Evolutionary conservation across 2,888 invertebrate species (phyloP), one percentile per base, ranked within the genome.

Genomic region (Brachyopa scutellaris): DNA sequence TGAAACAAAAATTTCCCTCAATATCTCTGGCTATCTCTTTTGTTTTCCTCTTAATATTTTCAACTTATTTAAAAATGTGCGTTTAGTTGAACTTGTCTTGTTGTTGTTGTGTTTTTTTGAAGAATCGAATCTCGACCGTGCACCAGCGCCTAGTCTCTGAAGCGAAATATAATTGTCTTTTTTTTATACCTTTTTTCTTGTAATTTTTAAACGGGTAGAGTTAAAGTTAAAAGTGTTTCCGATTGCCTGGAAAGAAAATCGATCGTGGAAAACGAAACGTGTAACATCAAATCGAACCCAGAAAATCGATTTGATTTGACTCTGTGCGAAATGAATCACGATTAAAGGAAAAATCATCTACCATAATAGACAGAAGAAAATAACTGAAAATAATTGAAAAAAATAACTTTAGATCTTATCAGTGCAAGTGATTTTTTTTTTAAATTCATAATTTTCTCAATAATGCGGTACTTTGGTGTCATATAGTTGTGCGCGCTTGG

Each of bases 41-140:
- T 36, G 8, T 36, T 67, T 57, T 76, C 15, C 15, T 42, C n/a
- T 38, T 40, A 23, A 55, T 55, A 45, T 49, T 62, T 53, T 31
- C 2, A n/a, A 33, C 13, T 51, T 13, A 42, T 78, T 59, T 61
- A n/a, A 33, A 67, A 69, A 67, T 57, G 69, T 69, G 79, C 74
- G 55, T 69, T 74, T 26, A 40, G 61, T 23, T 47, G 36, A 57
- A 57, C 15, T 49, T 59, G 64, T 13, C 36, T 29, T 7, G 57
- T 74, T 45, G 21, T 70, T 59, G 57, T 57, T 66, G 47, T 57
- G 8, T 29, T 19, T 36, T 38, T 29, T 42, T 11, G 26, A 49
- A 13, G 31, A 33, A 19, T 31, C n/a, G n/a, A n/a, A n/a, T 33
- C 29, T 29, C 15, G 9, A 55, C 11, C 11, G 29, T 38, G n/a